A percentile compares a stretch with the other conserved stretches of the same genome.
Conservation (phyloP, 2,888 invertebrate genomes). For the Sthenelais limicola region DNA sequence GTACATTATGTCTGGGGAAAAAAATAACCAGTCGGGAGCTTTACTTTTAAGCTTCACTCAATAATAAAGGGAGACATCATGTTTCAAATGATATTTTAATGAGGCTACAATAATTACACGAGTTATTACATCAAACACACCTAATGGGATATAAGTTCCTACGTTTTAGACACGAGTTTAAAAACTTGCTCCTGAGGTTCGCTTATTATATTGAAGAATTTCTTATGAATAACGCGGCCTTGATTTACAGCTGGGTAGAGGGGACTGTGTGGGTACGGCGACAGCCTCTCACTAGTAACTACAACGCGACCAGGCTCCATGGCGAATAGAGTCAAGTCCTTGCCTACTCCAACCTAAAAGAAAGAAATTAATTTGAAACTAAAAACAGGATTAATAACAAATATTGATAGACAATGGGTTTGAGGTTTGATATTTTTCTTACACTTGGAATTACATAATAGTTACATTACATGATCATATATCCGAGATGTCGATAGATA, state of each 20-base stretch:
- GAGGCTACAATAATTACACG: no score
- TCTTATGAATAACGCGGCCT: conserved; percentile 79
- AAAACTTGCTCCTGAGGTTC: conserved; percentile 48
- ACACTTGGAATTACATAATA: no score
- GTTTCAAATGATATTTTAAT: no score
- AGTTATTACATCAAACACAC: no score
- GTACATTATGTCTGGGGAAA: no score
- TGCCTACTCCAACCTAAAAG: conserved; percentile 85
- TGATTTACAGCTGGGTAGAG: conserved; percentile 81
- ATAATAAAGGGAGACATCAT: no score
- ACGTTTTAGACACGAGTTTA: conserved; percentile 40
- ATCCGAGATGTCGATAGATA: no score
- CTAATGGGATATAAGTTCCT: no score
- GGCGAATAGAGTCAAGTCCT: conserved; percentile 83
- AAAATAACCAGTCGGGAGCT: no score
- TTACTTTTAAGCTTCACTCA: no score
- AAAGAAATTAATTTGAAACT: background rate
- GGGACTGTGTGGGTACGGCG: conserved; percentile 84
- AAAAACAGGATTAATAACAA: background rate
- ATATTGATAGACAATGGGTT: background rate
- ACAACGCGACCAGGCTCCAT: conserved; percentile 84
- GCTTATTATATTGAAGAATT: conserved; percentile 88
- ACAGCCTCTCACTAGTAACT: conserved; percentile 86
- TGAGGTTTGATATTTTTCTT: no score
- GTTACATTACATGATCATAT: no score